phyloP scores from a whole-genome alignment of 2,888 invertebrate genomes.

The Oscheius sp. region DNA sequence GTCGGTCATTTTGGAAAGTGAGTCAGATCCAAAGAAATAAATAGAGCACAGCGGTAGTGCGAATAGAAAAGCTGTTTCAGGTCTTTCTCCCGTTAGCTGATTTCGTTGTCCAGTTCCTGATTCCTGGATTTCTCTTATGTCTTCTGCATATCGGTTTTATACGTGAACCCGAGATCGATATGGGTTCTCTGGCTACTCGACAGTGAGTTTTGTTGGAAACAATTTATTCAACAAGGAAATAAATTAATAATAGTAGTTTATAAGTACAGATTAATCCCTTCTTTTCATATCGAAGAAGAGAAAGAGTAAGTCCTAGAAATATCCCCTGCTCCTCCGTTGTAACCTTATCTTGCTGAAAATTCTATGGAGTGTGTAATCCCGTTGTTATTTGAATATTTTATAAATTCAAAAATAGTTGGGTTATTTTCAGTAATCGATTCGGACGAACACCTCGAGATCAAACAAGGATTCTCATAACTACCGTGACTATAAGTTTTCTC shows the following conservation, averaged over 20 bases:
- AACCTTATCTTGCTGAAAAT: neutral
- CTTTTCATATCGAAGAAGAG: neutral
- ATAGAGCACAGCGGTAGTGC: neutral
- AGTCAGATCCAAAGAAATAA: neutral
- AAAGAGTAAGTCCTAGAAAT: neutral
- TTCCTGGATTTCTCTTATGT: constrained; percentile 68
- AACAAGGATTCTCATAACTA: constrained; percentile 70
- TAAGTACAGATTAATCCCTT: neutral
- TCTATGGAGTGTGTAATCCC: neutral
- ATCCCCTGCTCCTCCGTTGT: neutral
- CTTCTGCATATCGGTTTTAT: constrained; percentile 71
- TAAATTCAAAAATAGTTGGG: neutral
- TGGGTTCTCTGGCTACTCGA: constrained; percentile 62
- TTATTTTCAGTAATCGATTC: constrained; percentile 68
- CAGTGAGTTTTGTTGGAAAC: constrained; percentile 66
- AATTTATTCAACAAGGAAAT: too few species aligned
- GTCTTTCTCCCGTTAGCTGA: constrained; percentile 70
- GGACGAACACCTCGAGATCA: constrained; percentile 72
- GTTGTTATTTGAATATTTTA: neutral
- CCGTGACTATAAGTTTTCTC: constrained; percentile 71
- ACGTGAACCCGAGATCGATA: constrained; percentile 69
- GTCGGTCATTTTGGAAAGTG: constrained; percentile 71
- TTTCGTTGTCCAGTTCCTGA: constrained; percentile 70
- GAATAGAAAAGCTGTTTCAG: constrained; percentile 33
- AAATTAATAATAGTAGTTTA: neutral